Base-by-base conservation (phyloP, 2,797 vertebrate species). In the Crenuchus spilurus region DNA sequence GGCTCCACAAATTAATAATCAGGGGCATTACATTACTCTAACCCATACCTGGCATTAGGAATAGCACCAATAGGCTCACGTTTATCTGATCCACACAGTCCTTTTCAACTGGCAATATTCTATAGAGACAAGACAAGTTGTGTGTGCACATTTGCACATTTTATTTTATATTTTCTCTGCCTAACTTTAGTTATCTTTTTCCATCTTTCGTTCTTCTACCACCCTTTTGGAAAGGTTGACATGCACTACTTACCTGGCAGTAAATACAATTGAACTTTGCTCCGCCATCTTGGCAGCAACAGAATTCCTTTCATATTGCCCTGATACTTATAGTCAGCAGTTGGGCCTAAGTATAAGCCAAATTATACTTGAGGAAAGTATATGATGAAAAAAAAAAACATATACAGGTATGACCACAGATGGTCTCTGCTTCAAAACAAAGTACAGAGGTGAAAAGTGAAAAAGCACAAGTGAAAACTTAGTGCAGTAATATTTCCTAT, bases 191-290 rank as follows among this genome's bases (percentile, higher is more conserved):
- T 20, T 37, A 10, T 13, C 55, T 22, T 3, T 13, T 5, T 11
- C 33, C 8, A 3, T 6, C 20, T 28, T 24, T 42, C 37, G 26
- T 6, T 42, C 13, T 42, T 31, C 16, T 11, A 8, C 54, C 39
- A 46, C 44, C 10, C 33, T 39, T 20, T 35, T 41, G 16, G 31
- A 20, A 61, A 37, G 48, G 46, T 33, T 18, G 41, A 52, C 44
- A 84, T 70, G 80, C 83, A 86, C 78, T 64, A 76, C 31, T 81
- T 82, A 81, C 72, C 79, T 70, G 78, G 89, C 85, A 81, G 81
- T 90, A 91, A 90, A 91, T 80, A 83, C 65, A 76, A 75, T 71
- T 88, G 88, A 89, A 91, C 91, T 91, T 92, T 91, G 87, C 77
- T 90, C 87, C 84, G 83, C 76, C 81, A 84, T 85, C 83, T 82